These are phyloP conservation scores for Gymnothorax javanicus DNA, from an alignment of 2,797 vertebrate genomes.

Conservation along the genomic window DNA sequence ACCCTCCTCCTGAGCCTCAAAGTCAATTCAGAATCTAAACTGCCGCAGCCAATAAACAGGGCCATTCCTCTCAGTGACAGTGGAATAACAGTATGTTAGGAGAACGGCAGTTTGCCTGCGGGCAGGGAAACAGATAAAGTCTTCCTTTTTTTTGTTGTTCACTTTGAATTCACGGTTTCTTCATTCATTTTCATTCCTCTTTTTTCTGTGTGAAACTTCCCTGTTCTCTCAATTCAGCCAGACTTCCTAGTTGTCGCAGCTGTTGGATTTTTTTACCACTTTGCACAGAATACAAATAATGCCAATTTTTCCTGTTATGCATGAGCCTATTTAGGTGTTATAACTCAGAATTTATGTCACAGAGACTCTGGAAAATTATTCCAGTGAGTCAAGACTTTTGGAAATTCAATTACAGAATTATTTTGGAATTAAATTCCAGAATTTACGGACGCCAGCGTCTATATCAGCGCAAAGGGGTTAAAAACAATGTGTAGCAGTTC, in stretches of 20 bases:
- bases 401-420: no score
- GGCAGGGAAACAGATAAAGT: slow-evolving; percentile 11
- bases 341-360: no score
- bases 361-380: no score
- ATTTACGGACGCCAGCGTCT: no score
- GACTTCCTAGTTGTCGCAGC: neutral
- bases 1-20: slow-evolving; percentile 39
- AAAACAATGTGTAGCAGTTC: neutral
- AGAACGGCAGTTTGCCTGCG: slow-evolving; percentile 26
- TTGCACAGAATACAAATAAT: no score
- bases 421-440: no score
- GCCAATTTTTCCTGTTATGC: no score
- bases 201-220: neutral
- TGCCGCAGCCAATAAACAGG: slow-evolving; percentile 57
- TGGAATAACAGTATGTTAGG: slow-evolving; percentile 50
- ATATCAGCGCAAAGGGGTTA: neutral
- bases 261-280: neutral
- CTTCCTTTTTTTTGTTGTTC: neutral
- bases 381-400: no score
- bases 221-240: neutral
- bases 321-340: no score
- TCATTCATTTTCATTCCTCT: neutral
- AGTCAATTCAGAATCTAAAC: slow-evolving; percentile 47
- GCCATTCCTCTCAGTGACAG: slow-evolving; percentile 39
- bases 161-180: neutral